These are phyloP conservation scores for Ophraella communa DNA, from an alignment of 2,888 invertebrate species.

Conservation along the genomic window DNA sequence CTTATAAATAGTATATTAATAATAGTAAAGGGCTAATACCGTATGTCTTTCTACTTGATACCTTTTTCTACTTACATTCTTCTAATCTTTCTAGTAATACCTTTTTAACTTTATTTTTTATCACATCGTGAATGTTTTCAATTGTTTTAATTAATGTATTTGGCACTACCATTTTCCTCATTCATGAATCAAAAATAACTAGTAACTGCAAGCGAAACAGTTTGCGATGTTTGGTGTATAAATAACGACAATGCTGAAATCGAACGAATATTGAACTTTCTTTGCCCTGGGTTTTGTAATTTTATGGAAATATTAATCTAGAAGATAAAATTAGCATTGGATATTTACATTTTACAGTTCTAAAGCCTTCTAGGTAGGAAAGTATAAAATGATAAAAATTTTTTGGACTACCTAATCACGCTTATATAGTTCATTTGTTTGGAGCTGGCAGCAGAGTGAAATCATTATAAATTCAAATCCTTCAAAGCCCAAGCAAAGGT, in stretches of 20 bases:
- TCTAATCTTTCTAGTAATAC: no score
- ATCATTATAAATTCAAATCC: no score
- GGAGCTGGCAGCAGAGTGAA: no score
- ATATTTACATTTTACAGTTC: conserved; percentile 6
- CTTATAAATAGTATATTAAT: no score
- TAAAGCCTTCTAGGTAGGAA: conserved; percentile 13
- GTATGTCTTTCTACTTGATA: no score
- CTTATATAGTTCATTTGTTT: no score
- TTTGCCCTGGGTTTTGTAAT: conserved; percentile 22
- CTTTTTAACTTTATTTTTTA: no score
- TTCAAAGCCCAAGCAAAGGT: no score
- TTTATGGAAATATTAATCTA: conserved; percentile 19
- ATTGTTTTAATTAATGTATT: neutral
- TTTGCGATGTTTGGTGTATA: neutral
- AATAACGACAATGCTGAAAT: neutral
- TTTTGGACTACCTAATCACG: neutral
- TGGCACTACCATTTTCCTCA: no score
- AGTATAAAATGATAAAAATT: conserved; percentile 16
- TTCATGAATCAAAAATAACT: neutral
- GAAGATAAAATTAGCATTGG: conserved; percentile 10
- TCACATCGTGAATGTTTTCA: no score
- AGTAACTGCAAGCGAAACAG: neutral
- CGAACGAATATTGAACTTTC: conserved; percentile 8
- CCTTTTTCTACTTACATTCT: no score
- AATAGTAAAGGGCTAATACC: no score